Conservation (phyloP, 2,113 vertebrate genomes). For the Syngnathoides biaculeatus region DNA sequence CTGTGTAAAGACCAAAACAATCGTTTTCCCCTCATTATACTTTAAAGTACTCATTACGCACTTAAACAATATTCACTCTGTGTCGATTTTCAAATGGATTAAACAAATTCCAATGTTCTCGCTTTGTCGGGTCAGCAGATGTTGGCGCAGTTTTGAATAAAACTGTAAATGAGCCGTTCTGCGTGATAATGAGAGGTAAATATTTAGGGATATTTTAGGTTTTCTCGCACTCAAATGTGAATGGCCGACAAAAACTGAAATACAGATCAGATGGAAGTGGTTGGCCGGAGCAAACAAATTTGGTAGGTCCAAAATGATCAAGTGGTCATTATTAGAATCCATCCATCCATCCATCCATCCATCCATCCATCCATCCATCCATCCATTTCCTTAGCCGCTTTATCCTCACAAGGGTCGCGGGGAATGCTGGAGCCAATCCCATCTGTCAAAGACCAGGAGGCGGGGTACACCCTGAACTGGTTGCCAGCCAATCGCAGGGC, state of each 20-base stretch:
- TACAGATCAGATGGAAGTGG: not conserved
- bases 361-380: no score
- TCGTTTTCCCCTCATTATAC: not conserved
- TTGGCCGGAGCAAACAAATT: no score
- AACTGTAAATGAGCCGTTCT: not conserved
- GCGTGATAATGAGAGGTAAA: conserved; percentile 13
- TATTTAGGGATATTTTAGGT: conserved; percentile 19
- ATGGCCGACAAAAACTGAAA: not conserved
- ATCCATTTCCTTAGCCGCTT: no score
- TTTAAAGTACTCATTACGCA: not conserved
- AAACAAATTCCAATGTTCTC: conserved; percentile 3
- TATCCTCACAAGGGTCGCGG: no score
- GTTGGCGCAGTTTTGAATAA: conserved; percentile 14
- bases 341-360: no score
- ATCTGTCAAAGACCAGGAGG: no score
- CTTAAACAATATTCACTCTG: not conserved
- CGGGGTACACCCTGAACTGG: no score
- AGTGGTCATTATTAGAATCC: no score
- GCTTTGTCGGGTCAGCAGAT: conserved; percentile 14
- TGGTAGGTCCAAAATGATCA: no score
- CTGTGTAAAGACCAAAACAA: not conserved
- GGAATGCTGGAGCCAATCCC: no score
- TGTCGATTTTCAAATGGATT: not conserved
- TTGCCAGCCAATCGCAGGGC: no score
- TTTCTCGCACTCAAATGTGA: not conserved